These are phyloP conservation scores for Charina bottae DNA, from an alignment of 2,113 vertebrate species.

Conservation along the genomic window DNA sequence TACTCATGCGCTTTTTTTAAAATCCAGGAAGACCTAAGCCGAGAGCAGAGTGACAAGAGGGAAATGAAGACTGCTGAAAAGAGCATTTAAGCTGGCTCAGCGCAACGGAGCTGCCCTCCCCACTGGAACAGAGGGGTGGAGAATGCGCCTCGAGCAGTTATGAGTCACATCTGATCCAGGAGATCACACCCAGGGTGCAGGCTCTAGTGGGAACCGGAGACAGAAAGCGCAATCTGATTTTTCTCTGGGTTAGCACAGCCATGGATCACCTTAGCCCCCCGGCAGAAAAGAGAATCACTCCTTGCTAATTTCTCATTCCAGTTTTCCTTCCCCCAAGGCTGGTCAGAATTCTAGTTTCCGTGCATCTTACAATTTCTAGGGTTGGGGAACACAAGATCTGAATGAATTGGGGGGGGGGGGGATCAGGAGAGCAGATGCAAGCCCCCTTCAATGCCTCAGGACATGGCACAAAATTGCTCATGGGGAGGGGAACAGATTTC, in stretches of 20 bases:
- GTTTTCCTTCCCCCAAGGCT: neutral
- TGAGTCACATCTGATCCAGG: neutral
- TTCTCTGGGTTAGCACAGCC: neutral
- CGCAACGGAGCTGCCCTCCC: neutral
- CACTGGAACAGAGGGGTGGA: too few relatives aligned
- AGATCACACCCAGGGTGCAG: neutral
- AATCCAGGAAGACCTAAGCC: neutral
- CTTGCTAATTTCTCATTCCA: neutral
- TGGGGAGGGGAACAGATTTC: accelerated
- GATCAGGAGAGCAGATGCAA: neutral
- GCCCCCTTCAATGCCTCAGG: neutral
- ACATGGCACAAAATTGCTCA: neutral
- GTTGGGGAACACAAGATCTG: neutral
- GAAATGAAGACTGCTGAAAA: neutral
- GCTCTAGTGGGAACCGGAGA: neutral
- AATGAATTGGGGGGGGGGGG: neutral
- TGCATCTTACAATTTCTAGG: neutral
- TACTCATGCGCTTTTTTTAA: neutral
- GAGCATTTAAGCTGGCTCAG: neutral
- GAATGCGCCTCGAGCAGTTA: neutral
- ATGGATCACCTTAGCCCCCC: neutral
- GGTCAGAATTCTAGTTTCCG: neutral
- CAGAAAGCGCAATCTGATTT: neutral
- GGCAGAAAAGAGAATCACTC: neutral
- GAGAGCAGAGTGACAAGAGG: neutral